These are phyloP conservation scores for Gymnocheta viridis DNA, from an alignment of 2,888 invertebrate genomes.

Conservation along the genomic window DNA sequence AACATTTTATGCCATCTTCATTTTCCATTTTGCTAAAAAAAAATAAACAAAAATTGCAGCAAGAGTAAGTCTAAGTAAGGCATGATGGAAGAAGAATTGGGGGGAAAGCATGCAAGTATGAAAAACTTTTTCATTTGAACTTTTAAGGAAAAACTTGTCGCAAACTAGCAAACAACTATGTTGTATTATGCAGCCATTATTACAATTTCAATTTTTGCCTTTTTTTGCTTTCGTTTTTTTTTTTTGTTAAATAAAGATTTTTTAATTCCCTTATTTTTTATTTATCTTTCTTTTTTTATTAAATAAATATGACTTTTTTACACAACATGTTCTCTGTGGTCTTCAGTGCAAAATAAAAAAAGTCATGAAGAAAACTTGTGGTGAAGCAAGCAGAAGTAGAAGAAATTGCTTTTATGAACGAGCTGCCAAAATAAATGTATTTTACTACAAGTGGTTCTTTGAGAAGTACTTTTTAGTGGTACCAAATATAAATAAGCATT, in stretches of 20 bases:
- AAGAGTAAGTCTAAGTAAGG: background rate
- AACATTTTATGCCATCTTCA: slow-evolving; percentile 45
- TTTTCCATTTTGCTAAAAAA: slow-evolving; percentile 12
- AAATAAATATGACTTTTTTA: slow-evolving; percentile 50
- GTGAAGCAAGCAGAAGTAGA: background rate
- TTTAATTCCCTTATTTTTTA: background rate
- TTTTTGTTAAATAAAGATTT: slow-evolving; percentile 26
- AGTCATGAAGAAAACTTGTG: slow-evolving; percentile 5
- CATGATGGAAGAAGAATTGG: background rate
- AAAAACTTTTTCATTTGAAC: slow-evolving; percentile 57
- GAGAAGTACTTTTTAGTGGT: slow-evolving; percentile 1
- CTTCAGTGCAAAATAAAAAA: background rate
- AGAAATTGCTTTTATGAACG: slow-evolving; percentile 18
- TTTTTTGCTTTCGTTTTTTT: background rate
- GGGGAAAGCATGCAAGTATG: background rate
- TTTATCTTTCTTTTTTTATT: slow-evolving; percentile 14
- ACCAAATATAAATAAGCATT: slow-evolving; percentile 1
- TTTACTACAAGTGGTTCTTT: slow-evolving; percentile 59
- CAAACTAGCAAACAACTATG: slow-evolving; percentile 52
- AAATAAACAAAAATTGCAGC: slow-evolving; percentile 10
- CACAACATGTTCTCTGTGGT: slow-evolving; percentile 43
- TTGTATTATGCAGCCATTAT: slow-evolving; percentile 55
- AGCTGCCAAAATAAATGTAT: slow-evolving; percentile 36
- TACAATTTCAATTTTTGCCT: slow-evolving; percentile 19
- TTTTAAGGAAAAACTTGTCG: slow-evolving; percentile 58